Percentiles rank a stretch among this genome's conserved stretches.
Conservation (phyloP, 1,140 invertebrate species). For the Sinella curviseta region DNA sequence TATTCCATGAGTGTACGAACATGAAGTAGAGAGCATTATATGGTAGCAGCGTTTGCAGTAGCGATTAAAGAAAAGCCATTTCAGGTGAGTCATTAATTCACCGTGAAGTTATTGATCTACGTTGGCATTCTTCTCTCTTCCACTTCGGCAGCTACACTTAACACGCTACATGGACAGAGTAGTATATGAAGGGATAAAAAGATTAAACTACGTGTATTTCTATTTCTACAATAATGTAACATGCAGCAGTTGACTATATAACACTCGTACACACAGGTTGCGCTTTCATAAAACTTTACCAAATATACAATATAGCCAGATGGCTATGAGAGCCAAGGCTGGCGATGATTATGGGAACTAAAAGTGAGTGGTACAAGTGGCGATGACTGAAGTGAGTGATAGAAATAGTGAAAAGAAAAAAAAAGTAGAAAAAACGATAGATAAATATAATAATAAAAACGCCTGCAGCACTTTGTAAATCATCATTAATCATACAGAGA, state of each 20-base stretch:
- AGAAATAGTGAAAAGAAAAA: not conserved
- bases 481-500: slow-evolving; percentile 46
- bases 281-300: not conserved
- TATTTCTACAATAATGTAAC: not conserved
- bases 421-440: not conserved
- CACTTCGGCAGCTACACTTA: not conserved
- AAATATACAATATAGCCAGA: not conserved
- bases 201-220: not conserved
- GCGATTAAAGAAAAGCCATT: slow-evolving; percentile 13
- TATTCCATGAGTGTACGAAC: no score
- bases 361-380: slow-evolving; percentile 24
- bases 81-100: slow-evolving; percentile 26
- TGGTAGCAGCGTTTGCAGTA: not conserved
- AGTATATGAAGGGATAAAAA: not conserved
- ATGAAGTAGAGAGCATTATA: no score
- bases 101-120: slow-evolving; percentile 22
- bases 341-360: slow-evolving; percentile 14
- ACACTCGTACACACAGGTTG: not conserved
- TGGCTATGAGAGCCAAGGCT: slow-evolving; percentile 2
- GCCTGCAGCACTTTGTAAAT: slow-evolving; percentile 47
- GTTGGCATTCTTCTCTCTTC: not conserved
- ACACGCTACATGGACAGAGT: no score
- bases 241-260: not conserved
- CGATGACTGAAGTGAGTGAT: slow-evolving; percentile 10
- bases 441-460: slow-evolving; percentile 34